Evolutionary conservation across 2,113 vertebrate species (phyloP).

Genomic region (Genyomyrus donnyi): DNA sequence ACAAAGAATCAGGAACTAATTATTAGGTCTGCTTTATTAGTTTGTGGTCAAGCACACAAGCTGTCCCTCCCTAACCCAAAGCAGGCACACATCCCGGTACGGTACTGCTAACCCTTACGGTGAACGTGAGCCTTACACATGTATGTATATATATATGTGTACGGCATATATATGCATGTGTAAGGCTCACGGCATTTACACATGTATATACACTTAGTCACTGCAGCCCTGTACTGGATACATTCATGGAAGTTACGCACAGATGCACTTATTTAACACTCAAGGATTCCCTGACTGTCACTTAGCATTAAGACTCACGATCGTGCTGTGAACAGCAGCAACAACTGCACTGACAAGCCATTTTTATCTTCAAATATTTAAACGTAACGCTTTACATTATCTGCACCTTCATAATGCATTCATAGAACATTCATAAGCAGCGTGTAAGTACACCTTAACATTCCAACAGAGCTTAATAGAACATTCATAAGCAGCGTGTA

Average conservation of each 20-base stretch:
- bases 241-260: neutral
- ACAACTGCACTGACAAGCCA: neutral
- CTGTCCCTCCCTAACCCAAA: neutral
- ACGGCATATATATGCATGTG: too few species aligned
- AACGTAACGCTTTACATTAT: neutral
- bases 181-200: too few species aligned
- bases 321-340: too few species aligned
- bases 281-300: too few species aligned
- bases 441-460: too few species aligned
- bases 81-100: neutral
- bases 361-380: neutral
- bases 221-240: neutral
- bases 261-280: neutral
- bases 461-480: too few species aligned
- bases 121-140: neutral
- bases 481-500: neutral
- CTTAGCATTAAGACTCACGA: too few species aligned
- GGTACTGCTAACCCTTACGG: neutral
- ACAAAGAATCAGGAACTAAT: neutral
- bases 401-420: neutral
- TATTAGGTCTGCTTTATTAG: neutral
- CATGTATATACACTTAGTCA: neutral
- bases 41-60: neutral
- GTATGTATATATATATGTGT: neutral
- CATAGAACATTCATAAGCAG: neutral